Evolutionary conservation across 2,797 vertebrate species (phyloP), one percentile per base, ranked within the genome.

Genomic region (Danio albolineatus): DNA sequence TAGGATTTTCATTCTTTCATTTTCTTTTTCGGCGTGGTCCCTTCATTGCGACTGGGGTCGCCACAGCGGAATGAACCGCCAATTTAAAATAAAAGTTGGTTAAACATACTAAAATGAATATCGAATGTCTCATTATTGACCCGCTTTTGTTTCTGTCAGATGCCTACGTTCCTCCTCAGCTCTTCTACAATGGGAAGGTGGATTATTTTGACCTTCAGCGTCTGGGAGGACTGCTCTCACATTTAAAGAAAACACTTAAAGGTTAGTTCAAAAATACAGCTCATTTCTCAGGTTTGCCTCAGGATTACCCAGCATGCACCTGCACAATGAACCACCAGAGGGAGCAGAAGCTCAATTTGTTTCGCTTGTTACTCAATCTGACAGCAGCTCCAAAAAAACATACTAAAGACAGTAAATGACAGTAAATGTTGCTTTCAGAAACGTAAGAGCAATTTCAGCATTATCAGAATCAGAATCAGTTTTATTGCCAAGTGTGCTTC

Each of bases 181-280:
- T 99, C 71, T 99, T 99, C 92, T 99, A 98, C 90, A 99, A 99
- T 0, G 98, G 97, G 75, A 98, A 98, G 79, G 97, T 99, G 87
- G 97, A 99, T 90, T 99, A 98, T 90, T 99, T 98, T 66, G 98
- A 99, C 89, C 95, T 98, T 69, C 98, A 99, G 91, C 92, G 97
- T 53, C 95, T 99, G 0, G 98, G 98, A 9, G 98, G 98, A 7
- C 96, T 99, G 41, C 93, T 98, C 16, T 98, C 97, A 7, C 98
- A 99, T 86, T 92, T 99, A 54, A 97, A 97, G 89, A 99, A 99
- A 82, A 97, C 96, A 0, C 93, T 99, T n/a, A 99, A 96, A 97
- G 98, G 98, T 97, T 44, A 0, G 91, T 77, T 39, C 19, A 28
- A 13, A n/a, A 48, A 51, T 4, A 9, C 14, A 48, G 46, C 21